phyloP scores from a whole-genome alignment of 2,888 invertebrate species.

The Tipula unca region DNA sequence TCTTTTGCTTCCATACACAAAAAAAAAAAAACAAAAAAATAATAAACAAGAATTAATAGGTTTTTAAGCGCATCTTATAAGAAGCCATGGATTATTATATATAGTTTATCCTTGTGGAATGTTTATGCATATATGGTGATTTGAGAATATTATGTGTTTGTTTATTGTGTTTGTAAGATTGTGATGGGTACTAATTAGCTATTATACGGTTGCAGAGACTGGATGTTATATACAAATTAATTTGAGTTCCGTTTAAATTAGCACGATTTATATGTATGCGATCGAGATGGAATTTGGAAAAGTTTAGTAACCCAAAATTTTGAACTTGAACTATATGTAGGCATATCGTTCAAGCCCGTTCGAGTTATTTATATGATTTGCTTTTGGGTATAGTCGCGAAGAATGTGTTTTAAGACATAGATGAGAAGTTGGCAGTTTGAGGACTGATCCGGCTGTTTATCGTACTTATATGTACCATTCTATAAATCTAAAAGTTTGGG shows the following conservation, averaged over 20 bases:
- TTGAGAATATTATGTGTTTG: neutral
- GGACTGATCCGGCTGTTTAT: no score
- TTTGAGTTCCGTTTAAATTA: neutral
- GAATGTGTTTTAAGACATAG: no score
- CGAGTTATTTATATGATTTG: no score
- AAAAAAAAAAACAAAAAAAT: neutral
- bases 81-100: neutral
- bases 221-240: neutral
- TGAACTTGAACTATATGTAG: neutral
- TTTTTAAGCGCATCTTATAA: conserved; percentile 14
- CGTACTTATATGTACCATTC: no score
- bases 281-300: neutral
- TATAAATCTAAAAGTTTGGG: no score
- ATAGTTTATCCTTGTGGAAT: conserved; percentile 4
- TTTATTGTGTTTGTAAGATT: neutral
- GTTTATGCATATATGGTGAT: neutral
- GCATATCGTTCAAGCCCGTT: no score
- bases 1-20: neutral
- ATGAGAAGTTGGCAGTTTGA: no score
- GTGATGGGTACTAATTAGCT: conserved; percentile 8
- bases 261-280: neutral
- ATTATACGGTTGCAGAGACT: neutral
- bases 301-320: neutral
- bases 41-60: neutral
- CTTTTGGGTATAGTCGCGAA: no score